Percentiles rank a stretch among this genome's conserved stretches.
Conservation (phyloP, 1,140 invertebrate genomes). For the Aradophagus sp. region DNA sequence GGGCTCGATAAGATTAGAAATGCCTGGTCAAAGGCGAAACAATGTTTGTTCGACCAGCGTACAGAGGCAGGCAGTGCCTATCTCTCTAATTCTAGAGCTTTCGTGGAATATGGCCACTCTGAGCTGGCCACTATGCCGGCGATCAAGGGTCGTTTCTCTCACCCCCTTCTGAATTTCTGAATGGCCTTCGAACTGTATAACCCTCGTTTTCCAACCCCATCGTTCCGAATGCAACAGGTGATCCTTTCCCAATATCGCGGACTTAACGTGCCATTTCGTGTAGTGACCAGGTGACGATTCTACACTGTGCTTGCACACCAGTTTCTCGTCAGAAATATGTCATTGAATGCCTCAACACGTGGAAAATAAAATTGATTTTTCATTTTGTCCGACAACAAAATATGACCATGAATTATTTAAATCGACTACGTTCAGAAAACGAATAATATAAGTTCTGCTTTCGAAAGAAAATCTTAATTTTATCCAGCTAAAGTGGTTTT, state of each 20-base stretch:
- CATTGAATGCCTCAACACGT: no score
- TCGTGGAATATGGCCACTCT: conserved; percentile 65
- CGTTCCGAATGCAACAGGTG: conserved; percentile 73
- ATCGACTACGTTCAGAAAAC: no score
- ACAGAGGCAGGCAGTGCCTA: conserved; percentile 33
- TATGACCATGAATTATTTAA: no score
- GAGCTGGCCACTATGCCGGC: conserved; percentile 67
- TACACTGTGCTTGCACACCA: conserved; percentile 1
- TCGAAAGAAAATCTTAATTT: no score
- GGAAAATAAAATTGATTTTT: no score
- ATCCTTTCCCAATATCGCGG: conserved; percentile 74
- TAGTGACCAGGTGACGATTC: conserved; percentile 60
- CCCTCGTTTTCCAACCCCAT: conserved; percentile 72
- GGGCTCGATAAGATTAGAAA: no score
- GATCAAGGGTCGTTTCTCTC: conserved; percentile 69
- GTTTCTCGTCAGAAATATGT: no score
- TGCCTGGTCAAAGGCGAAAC: conserved; percentile 12
- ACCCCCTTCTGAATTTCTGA: conserved; percentile 68
- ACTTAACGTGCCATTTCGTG: conserved; percentile 62
- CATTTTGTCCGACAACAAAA: no score
- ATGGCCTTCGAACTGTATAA: conserved; percentile 71
- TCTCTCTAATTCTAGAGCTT: conserved; percentile 59
- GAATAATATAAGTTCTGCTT: no score
- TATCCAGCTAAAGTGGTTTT: no score
- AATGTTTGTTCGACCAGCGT: no score